These are phyloP conservation scores for Ormyrus thymus DNA, from an alignment of 2,888 invertebrate genomes.

Conservation along the genomic window DNA sequence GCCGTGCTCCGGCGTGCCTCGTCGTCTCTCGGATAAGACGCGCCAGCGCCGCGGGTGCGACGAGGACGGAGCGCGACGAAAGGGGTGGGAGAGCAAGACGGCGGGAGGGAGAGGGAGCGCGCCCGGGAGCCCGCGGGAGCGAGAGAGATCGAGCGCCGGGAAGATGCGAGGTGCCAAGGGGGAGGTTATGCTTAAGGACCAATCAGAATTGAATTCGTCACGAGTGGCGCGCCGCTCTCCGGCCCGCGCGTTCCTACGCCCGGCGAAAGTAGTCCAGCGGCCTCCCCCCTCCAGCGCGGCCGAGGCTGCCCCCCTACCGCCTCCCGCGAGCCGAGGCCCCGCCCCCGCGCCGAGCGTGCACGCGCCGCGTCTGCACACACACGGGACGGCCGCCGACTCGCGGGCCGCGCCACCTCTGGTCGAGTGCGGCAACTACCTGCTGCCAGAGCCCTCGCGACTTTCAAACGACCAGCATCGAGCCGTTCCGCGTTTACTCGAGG, in stretches of 20 bases:
- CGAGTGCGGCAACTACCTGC: constrained; percentile 71
- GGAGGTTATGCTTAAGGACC: constrained; percentile 77
- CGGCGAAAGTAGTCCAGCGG: constrained; percentile 67
- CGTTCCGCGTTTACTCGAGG: not conserved
- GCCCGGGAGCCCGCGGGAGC: constrained; percentile 46
- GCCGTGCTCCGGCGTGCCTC: constrained; percentile 52
- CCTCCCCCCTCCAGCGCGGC: constrained; percentile 60
- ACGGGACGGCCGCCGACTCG: not conserved
- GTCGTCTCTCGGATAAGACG: constrained; percentile 59
- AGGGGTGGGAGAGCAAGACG: constrained; percentile 21
- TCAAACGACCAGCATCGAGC: constrained; percentile 77
- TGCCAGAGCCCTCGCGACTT: constrained; percentile 77
- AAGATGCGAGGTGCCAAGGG: constrained; percentile 67
- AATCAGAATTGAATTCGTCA: constrained; percentile 80
- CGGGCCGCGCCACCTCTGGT: constrained; percentile 75
- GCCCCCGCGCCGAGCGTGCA: constrained; percentile 4
- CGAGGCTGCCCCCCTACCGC: constrained; percentile 65
- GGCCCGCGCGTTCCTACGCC: constrained; percentile 68
- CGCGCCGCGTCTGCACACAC: no score
- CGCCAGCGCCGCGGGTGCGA: constrained; percentile 46
- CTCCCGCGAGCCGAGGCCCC: constrained; percentile 60
- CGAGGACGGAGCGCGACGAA: constrained; percentile 54
- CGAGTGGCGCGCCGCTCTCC: constrained; percentile 71
- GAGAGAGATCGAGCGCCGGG: constrained; percentile 56
- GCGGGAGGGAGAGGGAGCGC: constrained; percentile 56